Evolutionary conservation across 2,113 vertebrate species (phyloP), one percentile per base, ranked within the genome.

Genomic region (Carassius carassius): DNA sequence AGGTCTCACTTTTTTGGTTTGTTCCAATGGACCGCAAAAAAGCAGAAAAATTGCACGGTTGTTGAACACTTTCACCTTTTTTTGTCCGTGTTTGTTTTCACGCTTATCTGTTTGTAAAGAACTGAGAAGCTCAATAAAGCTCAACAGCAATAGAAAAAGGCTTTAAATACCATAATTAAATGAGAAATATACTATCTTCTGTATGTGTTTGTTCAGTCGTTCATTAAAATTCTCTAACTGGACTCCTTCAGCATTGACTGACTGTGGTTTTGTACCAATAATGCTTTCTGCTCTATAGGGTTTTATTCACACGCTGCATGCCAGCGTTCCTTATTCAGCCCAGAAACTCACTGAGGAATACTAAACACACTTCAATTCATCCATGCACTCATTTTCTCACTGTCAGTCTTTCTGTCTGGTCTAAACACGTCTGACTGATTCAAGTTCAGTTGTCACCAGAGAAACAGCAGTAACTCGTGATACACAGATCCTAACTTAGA

Each of bases 281-380:
- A 75, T 83, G 54, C 82, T 63, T 17, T 67, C 12, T 37, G 19
- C 81, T n/a, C 62, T 75, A 29, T 79, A 65, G 60, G 49, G 82
- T 84, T 75, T 77, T 77, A 60, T 79, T 63, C 37, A 62, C 41
- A 69, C 78, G 9, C 41, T 47, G 58, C 37, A 32, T 81, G 60
- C 44, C 35, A 12, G 62, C 60, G 21, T 76, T 63, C 21, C 41
- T 77, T 35, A 44, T 75, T 84, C 72, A 62, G n/a, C n/a, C 58
- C 9, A 29, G 23, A 65, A 58, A 21, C 47, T 69, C 75, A 56
- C 25, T 12, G 10, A 41, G 41, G 83, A 84, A 84, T 84, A 54
- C 73, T 84, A 78, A 84, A 69, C 62, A 51, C 8, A 60, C 62
- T 77, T 63, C 77, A 58, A 76, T 75, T 76, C 41, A 21, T 75